phyloP scores from a whole-genome alignment of 2,888 invertebrate genomes.

The Scaptomyza reducta region DNA sequence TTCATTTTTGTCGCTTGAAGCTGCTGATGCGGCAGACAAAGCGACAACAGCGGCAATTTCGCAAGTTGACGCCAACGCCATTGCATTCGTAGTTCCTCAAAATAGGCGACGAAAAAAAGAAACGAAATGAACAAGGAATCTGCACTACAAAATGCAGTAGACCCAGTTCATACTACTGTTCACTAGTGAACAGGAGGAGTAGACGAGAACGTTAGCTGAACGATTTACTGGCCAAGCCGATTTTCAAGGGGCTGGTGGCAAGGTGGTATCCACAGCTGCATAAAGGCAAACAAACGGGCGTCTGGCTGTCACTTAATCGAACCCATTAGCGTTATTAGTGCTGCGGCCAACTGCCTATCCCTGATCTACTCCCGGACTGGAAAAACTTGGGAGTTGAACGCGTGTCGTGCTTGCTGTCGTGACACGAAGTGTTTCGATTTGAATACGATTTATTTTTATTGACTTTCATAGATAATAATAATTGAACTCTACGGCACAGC shows the following conservation, averaged over 20 bases:
- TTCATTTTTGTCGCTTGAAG: conserved; percentile 50
- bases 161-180: conserved; percentile 6
- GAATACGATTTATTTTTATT: background rate
- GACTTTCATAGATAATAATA: background rate
- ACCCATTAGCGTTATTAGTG: conserved; percentile 78
- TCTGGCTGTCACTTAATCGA: conserved; percentile 80
- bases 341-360: conserved; percentile 1
- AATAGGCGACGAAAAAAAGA: background rate
- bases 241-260: background rate
- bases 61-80: conserved; percentile 30
- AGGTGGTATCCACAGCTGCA: conserved; percentile 20
- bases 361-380: background rate
- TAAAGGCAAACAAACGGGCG: conserved; percentile 73
- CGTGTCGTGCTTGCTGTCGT: background rate
- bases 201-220: conserved; percentile 47
- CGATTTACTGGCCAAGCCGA: conserved; percentile 64
- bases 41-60: conserved; percentile 40
- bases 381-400: background rate
- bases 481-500: no score
- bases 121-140: conserved; percentile 1
- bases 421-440: background rate
- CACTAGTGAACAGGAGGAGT: conserved; percentile 1
- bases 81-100: conserved; percentile 33
- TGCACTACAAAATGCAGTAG: conserved; percentile 25
- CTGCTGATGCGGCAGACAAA: conserved; percentile 45